phyloP scores from a whole-genome alignment of 1,140 invertebrate genomes.

The Andrena cerasifolii region DNA sequence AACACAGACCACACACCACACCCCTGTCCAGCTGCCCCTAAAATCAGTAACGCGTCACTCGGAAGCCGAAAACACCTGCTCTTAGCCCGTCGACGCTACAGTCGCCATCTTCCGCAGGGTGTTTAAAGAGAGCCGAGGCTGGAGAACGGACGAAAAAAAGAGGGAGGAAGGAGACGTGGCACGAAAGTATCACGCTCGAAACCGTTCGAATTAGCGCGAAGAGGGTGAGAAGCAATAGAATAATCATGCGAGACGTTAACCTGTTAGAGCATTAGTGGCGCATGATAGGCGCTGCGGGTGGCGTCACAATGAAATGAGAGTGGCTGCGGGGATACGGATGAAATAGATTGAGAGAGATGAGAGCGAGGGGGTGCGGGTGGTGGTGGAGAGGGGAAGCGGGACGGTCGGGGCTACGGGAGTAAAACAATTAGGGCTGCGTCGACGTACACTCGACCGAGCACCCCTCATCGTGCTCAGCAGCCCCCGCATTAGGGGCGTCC shows the following conservation, averaged over 20 bases:
- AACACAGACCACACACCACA: too few relatives aligned
- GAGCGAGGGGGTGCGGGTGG: conserved; percentile 4
- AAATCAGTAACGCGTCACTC: too few relatives aligned
- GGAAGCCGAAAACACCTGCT: too few relatives aligned
- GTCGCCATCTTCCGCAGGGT: too few relatives aligned
- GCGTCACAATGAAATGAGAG: conserved; percentile 80
- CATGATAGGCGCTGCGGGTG: conserved; percentile 81
- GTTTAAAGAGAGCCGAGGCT: too few relatives aligned
- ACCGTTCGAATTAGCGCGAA: conserved; percentile 55
- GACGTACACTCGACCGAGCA: conserved; percentile 79
- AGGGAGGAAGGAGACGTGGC: not conserved
- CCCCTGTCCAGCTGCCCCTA: too few relatives aligned
- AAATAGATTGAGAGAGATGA: conserved; percentile 78
- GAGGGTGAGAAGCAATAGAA: conserved; percentile 68
- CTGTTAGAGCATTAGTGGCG: conserved; percentile 80
- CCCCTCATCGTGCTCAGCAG: conserved; percentile 70
- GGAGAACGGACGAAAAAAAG: too few relatives aligned
- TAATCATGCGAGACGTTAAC: conserved; percentile 77
- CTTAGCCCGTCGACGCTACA: too few relatives aligned
- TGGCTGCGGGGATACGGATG: conserved; percentile 75
- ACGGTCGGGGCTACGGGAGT: conserved; percentile 72
- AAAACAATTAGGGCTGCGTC: conserved; percentile 81
- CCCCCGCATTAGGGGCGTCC: conserved; percentile 62
- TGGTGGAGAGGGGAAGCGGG: conserved; percentile 31
- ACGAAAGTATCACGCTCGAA: conserved; percentile 56